Base-by-base conservation (phyloP, 2,888 invertebrate species). In the Andrena marginata region DNA sequence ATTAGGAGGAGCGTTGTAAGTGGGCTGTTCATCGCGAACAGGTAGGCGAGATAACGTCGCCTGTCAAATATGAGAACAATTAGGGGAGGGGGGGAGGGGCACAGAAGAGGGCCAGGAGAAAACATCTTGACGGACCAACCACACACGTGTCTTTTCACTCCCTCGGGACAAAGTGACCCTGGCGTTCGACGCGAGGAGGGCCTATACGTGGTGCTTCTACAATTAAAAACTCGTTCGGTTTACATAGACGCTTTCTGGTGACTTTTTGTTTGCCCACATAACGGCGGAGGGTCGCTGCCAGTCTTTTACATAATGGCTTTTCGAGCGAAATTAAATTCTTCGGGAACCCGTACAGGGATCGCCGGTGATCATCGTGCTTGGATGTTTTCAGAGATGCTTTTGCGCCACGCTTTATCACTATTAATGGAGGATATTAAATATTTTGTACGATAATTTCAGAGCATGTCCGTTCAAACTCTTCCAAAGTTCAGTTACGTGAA, bases 221-320 rank as follows among this genome's bases (percentile, higher is more conserved):
- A 82, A 86, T 87, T 81, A 84, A 82, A 87, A 82, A 82, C 74
- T 68, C 65, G 78, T 84, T 84, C 70, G 62, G 68, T 82, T 84
- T 82, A 82, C 82, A 63, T 77, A 63, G 67, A 71, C 20, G 82
- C 42, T 54, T 56, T 23, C 65, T 16, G 48, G 35, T 31, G 70
- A 74, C 65, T 70, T 83, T 67, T 78, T 68, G 51, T 65, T 68
- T 48, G 67, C 59, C 54, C 65, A 68, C 69, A 69, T 65, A 63
- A 65, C 49, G 51, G 26, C 48, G 35, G 60, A 68, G 80, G 65
- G 54, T 48, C 54, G 51, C 54, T 4, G 8, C 51, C 56, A 72
- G 64, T 82, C 73, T 77, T 77, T 83, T 82, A 82, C 82, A 77
- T 77, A 83, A 83, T 83, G 82, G 82, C 72, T 73, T 81, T 67